Percentiles rank a stretch among this genome's conserved stretches.
Conservation (phyloP, 2,113 vertebrate genomes). For the Engraulis encrasicolus region DNA sequence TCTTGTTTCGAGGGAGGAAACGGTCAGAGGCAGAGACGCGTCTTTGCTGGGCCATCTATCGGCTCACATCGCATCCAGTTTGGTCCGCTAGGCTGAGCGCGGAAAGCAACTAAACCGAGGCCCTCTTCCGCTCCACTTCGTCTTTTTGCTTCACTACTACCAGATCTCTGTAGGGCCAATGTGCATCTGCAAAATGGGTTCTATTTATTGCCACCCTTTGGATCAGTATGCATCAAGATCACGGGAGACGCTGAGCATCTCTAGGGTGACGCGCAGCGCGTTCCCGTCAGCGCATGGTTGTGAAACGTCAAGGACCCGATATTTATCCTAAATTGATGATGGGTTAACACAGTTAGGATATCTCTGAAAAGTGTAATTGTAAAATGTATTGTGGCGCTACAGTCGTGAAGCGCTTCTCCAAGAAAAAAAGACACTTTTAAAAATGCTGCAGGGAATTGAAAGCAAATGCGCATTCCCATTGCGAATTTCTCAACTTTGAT, state of each 20-base stretch:
- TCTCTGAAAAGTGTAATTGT: too few relatives aligned
- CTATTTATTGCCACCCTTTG: neutral
- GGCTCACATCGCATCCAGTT: conserved; percentile 11
- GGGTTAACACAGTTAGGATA: too few relatives aligned
- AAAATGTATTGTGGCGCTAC: too few relatives aligned
- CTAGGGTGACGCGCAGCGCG: neutral
- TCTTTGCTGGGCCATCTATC: neutral
- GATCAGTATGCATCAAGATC: neutral
- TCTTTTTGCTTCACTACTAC: neutral
- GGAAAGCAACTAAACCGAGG: neutral
- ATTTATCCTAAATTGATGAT: too few relatives aligned
- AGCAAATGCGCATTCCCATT: too few relatives aligned
- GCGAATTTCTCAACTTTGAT: too few relatives aligned
- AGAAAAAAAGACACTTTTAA: too few relatives aligned
- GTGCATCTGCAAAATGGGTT: neutral
- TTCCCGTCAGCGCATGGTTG: neutral
- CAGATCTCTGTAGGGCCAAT: neutral
- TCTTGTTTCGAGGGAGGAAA: neutral
- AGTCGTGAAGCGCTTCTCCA: too few relatives aligned
- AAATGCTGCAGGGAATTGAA: too few relatives aligned
- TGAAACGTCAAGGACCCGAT: too few relatives aligned
- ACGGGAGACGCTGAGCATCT: neutral
- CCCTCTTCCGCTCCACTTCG: neutral
- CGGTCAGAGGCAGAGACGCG: neutral
- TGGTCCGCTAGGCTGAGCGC: neutral